phyloP scores from a whole-genome alignment of 1,140 invertebrate genomes.

The Leptopilina boulardi region DNA sequence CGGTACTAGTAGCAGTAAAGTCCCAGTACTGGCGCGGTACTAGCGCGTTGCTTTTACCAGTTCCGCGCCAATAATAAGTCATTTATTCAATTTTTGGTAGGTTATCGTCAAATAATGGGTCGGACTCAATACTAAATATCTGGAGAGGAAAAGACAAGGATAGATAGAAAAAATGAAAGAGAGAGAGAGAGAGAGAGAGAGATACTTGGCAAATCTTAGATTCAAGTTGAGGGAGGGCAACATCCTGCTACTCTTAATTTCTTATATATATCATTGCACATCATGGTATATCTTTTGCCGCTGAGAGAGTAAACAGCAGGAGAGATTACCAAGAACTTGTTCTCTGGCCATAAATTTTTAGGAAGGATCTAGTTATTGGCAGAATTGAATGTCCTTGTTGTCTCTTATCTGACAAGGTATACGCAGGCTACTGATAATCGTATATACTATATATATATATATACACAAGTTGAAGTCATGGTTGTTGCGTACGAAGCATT shows the following conservation, averaged over 20 bases:
- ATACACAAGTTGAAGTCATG: background rate
- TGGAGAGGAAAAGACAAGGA: too few relatives aligned
- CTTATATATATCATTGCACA: background rate
- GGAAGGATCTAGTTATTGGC: constrained; percentile 18
- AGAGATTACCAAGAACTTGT: background rate
- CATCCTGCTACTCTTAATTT: background rate
- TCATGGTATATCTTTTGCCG: background rate
- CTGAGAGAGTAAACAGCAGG: background rate
- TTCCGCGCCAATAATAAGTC: too few relatives aligned
- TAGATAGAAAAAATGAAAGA: background rate
- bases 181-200: background rate
- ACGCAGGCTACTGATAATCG: constrained; percentile 6
- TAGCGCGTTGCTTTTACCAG: too few relatives aligned
- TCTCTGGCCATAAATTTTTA: background rate
- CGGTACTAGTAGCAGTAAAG: too few relatives aligned
- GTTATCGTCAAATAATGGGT: too few relatives aligned
- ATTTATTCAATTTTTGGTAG: too few relatives aligned
- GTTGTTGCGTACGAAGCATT: background rate
- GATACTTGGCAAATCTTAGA: background rate
- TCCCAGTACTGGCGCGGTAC: too few relatives aligned
- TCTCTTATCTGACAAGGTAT: constrained; percentile 21
- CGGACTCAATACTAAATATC: too few relatives aligned
- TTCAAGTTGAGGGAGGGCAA: background rate
- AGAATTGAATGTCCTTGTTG: constrained; percentile 25
- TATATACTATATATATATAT: background rate